phyloP scores from a whole-genome alignment of 2,797 vertebrate genomes.

The Chiloscyllium punctatum region DNA sequence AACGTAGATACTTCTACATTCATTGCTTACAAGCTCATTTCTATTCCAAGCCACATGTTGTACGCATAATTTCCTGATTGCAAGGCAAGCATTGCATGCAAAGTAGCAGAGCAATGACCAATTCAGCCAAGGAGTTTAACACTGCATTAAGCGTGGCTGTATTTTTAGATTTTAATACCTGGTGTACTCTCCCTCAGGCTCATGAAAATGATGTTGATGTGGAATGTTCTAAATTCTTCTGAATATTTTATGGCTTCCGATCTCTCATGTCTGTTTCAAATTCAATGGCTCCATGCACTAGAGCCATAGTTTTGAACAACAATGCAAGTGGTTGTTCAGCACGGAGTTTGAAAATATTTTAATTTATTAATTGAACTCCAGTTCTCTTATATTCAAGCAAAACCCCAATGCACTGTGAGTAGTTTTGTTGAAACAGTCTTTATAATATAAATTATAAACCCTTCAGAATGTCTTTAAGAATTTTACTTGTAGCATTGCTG shows the following conservation, averaged over 20 bases:
- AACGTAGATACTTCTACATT: neutral
- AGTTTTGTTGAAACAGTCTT: neutral
- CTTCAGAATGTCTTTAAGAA: neutral
- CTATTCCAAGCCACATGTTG: neutral
- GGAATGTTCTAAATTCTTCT: constrained; percentile 11
- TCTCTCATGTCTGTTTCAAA: neutral
- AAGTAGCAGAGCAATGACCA: too few relatives aligned
- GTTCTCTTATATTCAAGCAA: neutral
- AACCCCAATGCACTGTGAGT: neutral
- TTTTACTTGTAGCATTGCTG: neutral
- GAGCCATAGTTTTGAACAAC: neutral
- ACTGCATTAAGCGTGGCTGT: neutral
- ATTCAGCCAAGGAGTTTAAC: neutral
- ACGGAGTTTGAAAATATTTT: neutral
- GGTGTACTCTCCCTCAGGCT: neutral
- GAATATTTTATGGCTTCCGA: neutral
- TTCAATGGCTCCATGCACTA: neutral
- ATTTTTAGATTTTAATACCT: neutral
- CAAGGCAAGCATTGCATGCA: neutral
- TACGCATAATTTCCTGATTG: neutral
- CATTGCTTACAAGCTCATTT: constrained; percentile 4
- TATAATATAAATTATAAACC: neutral
- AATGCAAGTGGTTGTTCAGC: neutral
- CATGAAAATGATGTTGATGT: neutral
- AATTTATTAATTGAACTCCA: neutral